Evolutionary conservation across 2,113 vertebrate genomes (phyloP).

Genomic region (Alethe diademata): DNA sequence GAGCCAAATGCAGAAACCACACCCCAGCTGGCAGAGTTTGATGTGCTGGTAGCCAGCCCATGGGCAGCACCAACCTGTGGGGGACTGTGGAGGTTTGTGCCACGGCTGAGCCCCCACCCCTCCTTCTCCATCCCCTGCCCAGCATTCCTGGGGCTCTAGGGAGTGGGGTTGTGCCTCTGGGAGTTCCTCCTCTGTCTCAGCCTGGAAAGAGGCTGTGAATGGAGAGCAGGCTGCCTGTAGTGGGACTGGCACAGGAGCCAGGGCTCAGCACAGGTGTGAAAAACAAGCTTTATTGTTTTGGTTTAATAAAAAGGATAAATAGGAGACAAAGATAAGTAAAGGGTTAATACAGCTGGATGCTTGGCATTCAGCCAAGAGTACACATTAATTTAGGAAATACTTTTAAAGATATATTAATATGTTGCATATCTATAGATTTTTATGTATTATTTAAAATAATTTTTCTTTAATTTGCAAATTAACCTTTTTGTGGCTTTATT

Average conservation of each 20-base stretch:
- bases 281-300: no score
- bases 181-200: background rate
- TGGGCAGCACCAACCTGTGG: background rate
- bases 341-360: no score
- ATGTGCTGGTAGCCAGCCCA: background rate
- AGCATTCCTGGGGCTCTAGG: background rate
- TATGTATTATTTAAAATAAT: no score
- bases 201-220: background rate
- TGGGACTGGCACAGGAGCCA: background rate
- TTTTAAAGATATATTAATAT: no score
- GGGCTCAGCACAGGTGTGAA: background rate
- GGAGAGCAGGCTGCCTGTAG: background rate
- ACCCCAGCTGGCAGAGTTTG: background rate
- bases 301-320: no score
- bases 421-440: no score
- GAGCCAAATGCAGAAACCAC: background rate
- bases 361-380: no score
- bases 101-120: background rate
- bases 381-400: no score
- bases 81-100: background rate
- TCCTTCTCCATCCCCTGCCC: background rate
- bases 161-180: background rate
- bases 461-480: no score
- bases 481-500: no score
- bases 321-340: no score